phyloP scores from a whole-genome alignment of 2,888 invertebrate genomes.

The Acanthosepion pharaonis region DNA sequence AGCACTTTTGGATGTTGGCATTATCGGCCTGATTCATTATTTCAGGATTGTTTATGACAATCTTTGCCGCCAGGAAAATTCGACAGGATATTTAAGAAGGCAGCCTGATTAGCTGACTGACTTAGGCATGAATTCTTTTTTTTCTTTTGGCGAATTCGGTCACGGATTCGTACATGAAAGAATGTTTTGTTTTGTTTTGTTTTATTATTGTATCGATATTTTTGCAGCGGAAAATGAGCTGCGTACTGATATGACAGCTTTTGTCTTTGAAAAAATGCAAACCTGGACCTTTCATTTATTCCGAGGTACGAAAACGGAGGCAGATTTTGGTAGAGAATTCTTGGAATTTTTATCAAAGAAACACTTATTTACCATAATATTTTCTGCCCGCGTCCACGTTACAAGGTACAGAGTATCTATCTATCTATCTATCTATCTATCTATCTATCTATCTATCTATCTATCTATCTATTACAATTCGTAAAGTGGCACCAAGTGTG shows the following conservation, averaged over 20 bases:
- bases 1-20: background rate
- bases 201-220: background rate
- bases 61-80: background rate
- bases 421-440: background rate
- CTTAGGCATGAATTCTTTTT: background rate
- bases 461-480: background rate
- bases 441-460: background rate
- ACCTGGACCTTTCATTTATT: background rate
- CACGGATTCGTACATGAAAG: background rate
- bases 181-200: background rate
- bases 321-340: background rate
- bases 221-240: background rate
- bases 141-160: background rate
- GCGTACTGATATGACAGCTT: background rate
- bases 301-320: background rate
- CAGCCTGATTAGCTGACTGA: background rate
- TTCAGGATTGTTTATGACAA: background rate
- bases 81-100: slow-evolving; percentile 11
- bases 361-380: no score
- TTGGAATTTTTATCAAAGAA: background rate
- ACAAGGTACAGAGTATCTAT: background rate
- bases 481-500: no score
- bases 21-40: background rate
- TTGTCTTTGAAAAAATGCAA: background rate
- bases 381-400: no score